These are phyloP conservation scores for Drosophila tripunctata DNA, from an alignment of 2,888 invertebrate species.

Conservation along the genomic window DNA sequence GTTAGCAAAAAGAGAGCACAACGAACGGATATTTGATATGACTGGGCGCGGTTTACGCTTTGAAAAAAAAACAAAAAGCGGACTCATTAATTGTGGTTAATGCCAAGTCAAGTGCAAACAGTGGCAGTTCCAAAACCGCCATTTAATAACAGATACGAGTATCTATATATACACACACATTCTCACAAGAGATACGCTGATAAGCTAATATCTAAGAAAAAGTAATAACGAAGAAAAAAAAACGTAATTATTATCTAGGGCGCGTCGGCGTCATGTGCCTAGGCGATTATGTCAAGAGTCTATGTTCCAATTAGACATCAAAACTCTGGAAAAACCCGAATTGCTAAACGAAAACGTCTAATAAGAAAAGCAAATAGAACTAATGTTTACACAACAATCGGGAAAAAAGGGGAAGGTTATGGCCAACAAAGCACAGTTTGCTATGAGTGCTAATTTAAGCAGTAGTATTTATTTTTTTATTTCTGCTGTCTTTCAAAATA, in stretches of 20 bases:
- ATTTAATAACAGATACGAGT: conserved; percentile 16
- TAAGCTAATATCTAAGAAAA: conserved; percentile 43
- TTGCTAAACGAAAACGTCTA: conserved; percentile 20
- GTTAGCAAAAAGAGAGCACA: conserved; percentile 3
- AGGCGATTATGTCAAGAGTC: conserved; percentile 22
- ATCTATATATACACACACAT: conserved; percentile 1
- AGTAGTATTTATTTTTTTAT: no score
- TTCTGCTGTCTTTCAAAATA: conserved; percentile 40
- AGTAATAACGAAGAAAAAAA: conserved; percentile 1
- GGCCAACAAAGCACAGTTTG: conserved; percentile 39
- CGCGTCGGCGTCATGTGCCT: conserved; percentile 49
- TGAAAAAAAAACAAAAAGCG: no score
- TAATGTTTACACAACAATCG: conserved; percentile 73
- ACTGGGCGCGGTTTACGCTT: conserved; percentile 30
- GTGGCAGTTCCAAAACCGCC: no score
- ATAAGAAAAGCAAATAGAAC: conserved; percentile 44
- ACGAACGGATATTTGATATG: conserved; percentile 14
- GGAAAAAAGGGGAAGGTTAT: conserved; percentile 27
- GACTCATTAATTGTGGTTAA: conserved; percentile 11
- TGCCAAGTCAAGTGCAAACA: conserved; percentile 22
- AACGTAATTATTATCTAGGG: conserved; percentile 37
- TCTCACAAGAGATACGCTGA: conserved; percentile 36
- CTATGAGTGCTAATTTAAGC: conserved; percentile 63
- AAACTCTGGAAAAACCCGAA: conserved; percentile 25
- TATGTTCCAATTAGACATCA: conserved; percentile 25